Evolutionary conservation across 2,797 vertebrate genomes (phyloP).

Genomic region (Xiphorhynchus erythropygius): DNA sequence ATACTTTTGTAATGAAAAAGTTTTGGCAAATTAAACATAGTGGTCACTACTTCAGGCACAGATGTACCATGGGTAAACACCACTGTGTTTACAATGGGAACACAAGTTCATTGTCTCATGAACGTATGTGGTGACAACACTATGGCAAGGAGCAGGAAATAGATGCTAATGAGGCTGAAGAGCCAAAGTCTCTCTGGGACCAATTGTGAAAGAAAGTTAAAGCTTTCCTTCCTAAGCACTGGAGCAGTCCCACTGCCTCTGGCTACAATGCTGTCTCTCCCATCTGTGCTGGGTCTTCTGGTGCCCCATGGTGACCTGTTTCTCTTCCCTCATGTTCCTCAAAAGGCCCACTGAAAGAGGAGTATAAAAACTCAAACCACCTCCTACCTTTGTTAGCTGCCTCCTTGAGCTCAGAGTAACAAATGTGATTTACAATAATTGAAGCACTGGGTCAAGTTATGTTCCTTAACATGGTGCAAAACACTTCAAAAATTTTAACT

Average conservation of each 20-base stretch:
- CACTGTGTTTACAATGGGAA: not conserved
- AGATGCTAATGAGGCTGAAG: constrained; percentile 42
- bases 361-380: not conserved
- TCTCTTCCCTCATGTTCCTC: not conserved
- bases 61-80: not conserved
- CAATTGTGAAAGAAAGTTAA: constrained; percentile 19
- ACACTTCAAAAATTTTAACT: not conserved
- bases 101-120: not conserved
- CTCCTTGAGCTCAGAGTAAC: not conserved
- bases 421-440: not conserved
- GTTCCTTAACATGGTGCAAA: not conserved
- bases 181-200: constrained; percentile 9
- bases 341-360: not conserved
- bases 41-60: not conserved
- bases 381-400: not conserved
- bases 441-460: not conserved
- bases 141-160: not conserved
- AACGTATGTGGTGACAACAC: constrained; percentile 4
- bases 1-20: not conserved
- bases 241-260: not conserved
- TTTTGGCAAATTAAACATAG: not conserved
- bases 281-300: not conserved
- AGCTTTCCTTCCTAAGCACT: not conserved
- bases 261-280: not conserved
- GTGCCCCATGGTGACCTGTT: not conserved